phyloP scores from a whole-genome alignment of 2,113 vertebrate species.

The Polypterus bichir region DNA sequence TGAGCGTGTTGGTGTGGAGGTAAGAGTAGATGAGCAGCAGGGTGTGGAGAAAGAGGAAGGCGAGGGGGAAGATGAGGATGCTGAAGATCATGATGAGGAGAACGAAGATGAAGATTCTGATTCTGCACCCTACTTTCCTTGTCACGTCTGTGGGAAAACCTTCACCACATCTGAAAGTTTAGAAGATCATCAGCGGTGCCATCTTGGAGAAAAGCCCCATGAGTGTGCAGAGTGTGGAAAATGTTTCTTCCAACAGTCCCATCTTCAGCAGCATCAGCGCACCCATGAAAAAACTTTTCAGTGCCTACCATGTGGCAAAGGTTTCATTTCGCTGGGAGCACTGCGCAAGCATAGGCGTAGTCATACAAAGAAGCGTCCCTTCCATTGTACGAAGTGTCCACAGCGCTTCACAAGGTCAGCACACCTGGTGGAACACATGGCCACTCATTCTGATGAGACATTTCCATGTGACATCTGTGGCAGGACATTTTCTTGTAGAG shows the following conservation, averaged over 20 bases:
- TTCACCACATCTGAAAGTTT: slow-evolving; percentile 52
- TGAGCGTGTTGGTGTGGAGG: slow-evolving; percentile 16
- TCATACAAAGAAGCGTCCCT: slow-evolving; percentile 41
- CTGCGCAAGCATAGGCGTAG: slow-evolving; percentile 52
- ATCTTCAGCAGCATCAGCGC: slow-evolving; percentile 54
- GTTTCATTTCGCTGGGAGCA: slow-evolving; percentile 52
- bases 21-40: too few relatives aligned
- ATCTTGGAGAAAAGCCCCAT: slow-evolving; percentile 56
- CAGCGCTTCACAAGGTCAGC: slow-evolving; percentile 39
- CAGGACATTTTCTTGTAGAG: slow-evolving; percentile 44
- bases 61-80: slow-evolving; percentile 4
- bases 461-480: slow-evolving; percentile 60
- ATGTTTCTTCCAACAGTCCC: slow-evolving; percentile 51
- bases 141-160: slow-evolving; percentile 60
- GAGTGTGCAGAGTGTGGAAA: slow-evolving; percentile 56
- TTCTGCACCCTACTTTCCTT: slow-evolving; percentile 56
- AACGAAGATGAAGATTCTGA: slow-evolving; percentile 40
- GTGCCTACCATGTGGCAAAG: slow-evolving; percentile 52
- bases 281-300: slow-evolving; percentile 58
- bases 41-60: too few relatives aligned
- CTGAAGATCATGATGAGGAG: slow-evolving; percentile 7
- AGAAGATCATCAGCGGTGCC: slow-evolving; percentile 57
- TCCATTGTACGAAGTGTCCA: slow-evolving; percentile 48
- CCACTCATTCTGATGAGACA: slow-evolving; percentile 48
- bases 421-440: slow-evolving; percentile 51